Evolutionary conservation across 1,140 invertebrate species (phyloP).

Genomic region (Drosophila pandora): DNA sequence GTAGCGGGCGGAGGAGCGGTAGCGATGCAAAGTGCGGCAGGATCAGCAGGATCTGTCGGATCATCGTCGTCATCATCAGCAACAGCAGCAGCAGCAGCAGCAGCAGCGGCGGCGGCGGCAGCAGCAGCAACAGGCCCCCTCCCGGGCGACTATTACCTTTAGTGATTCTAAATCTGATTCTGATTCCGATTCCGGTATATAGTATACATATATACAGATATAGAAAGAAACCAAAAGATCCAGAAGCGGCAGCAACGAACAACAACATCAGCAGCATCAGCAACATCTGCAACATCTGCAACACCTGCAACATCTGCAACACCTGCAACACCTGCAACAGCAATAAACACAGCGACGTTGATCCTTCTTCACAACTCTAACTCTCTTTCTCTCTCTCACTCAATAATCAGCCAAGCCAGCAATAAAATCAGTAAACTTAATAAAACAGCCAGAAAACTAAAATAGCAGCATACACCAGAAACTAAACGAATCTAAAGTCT

Average conservation of each 20-base stretch:
- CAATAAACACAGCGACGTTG: slow-evolving; percentile 30
- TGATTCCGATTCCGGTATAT: slow-evolving; percentile 28
- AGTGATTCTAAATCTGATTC: slow-evolving; percentile 49
- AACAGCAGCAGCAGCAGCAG: neutral
- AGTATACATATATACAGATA: slow-evolving; percentile 2
- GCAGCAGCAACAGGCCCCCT: slow-evolving; percentile 39
- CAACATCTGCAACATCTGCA: slow-evolving; percentile 9
- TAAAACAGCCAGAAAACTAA: slow-evolving; percentile 23
- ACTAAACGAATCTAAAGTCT: slow-evolving; percentile 20
- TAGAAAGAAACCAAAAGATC: slow-evolving; percentile 18
- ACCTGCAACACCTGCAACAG: neutral
- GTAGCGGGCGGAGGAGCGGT: slow-evolving; percentile 12
- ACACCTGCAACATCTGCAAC: slow-evolving; percentile 23
- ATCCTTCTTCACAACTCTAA: slow-evolving; percentile 36
- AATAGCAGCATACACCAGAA: slow-evolving; percentile 38
- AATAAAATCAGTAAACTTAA: slow-evolving; percentile 9
- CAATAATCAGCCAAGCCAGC: slow-evolving; percentile 28
- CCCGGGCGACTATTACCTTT: slow-evolving; percentile 73
- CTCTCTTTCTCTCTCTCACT: slow-evolving; percentile 48
- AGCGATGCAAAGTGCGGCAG: slow-evolving; percentile 13
- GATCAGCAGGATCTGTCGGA: slow-evolving; percentile 4
- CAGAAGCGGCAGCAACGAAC: slow-evolving; percentile 36
- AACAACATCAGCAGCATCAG: too few species aligned
- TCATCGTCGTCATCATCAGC: slow-evolving; percentile 9
- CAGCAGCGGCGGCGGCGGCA: slow-evolving; percentile 4